Conservation (phyloP, 1,140 invertebrate species). For the Drosophila erecta region DNA sequence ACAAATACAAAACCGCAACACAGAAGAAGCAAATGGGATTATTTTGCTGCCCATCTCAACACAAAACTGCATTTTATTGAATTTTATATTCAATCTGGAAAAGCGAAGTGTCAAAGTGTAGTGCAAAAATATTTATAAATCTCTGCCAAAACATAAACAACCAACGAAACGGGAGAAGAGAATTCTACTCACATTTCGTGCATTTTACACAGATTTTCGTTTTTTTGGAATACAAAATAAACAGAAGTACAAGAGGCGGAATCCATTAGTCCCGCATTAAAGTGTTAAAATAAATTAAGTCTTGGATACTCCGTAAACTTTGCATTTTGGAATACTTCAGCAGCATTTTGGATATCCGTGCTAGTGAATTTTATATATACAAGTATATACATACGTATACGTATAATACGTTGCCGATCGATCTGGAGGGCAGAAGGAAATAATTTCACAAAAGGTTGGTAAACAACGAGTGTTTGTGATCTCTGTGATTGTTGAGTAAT, state of each 20-base stretch:
- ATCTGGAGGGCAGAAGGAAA: slow-evolving; percentile 22
- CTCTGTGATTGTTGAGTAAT: slow-evolving; percentile 24
- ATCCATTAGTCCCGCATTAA: slow-evolving; percentile 54
- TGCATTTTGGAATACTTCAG: slow-evolving; percentile 49
- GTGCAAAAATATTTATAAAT: slow-evolving; percentile 45
- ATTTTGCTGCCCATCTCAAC: slow-evolving; percentile 23
- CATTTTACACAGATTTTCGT: slow-evolving; percentile 34
- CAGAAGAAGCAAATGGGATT: slow-evolving; percentile 14
- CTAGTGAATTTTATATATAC: slow-evolving; percentile 9
- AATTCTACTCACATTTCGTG: slow-evolving; percentile 21
- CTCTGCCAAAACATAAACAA: slow-evolving; percentile 35
- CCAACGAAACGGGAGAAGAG: slow-evolving; percentile 9
- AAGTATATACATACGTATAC: too few species aligned
- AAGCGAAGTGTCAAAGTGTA: slow-evolving; percentile 60
- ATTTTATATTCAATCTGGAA: slow-evolving; percentile 22
- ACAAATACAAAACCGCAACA: slow-evolving; percentile 29
- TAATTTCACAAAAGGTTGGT: slow-evolving; percentile 43
- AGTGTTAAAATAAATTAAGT: slow-evolving; percentile 38
- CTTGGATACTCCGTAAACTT: slow-evolving; percentile 35
- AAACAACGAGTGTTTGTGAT: slow-evolving; percentile 24
- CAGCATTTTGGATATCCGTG: slow-evolving; percentile 22
- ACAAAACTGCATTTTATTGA: slow-evolving; percentile 42
- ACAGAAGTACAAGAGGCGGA: slow-evolving; percentile 16
- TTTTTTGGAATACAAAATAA: slow-evolving; percentile 28
- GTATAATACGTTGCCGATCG: slow-evolving; percentile 3